Evolutionary conservation across 2,888 invertebrate genomes (phyloP).

Genomic region (Marasmarcha lunaedactyla): DNA sequence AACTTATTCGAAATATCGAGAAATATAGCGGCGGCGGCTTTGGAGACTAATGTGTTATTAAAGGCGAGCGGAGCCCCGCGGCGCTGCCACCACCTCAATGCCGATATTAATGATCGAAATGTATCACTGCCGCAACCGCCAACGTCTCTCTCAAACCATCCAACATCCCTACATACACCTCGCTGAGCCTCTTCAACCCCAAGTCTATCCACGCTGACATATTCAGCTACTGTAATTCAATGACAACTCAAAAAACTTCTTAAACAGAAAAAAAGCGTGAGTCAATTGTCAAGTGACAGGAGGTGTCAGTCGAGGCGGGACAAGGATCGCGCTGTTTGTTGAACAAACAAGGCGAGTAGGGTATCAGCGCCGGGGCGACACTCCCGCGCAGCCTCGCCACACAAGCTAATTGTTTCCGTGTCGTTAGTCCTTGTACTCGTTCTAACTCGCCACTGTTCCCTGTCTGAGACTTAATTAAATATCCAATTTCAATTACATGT

Average conservation of each 20-base stretch:
- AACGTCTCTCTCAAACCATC: constrained; percentile 27
- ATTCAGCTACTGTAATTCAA: neutral
- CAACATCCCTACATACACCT: no score
- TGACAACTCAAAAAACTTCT: no score
- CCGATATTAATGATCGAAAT: constrained; percentile 52
- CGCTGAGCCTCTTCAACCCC: constrained; percentile 6
- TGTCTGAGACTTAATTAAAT: no score
- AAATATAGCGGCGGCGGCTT: constrained; percentile 57
- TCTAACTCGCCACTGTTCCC: no score
- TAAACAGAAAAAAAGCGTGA: constrained; percentile 2
- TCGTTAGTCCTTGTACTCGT: no score
- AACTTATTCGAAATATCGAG: constrained; percentile 39
- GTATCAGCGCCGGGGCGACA: neutral
- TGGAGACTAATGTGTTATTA: constrained; percentile 59
- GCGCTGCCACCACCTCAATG: constrained; percentile 54
- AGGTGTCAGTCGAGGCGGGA: constrained; percentile 19
- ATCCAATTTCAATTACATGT: no score
- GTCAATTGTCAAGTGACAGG: constrained; percentile 21
- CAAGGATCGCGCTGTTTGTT: constrained; percentile 39
- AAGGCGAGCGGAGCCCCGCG: constrained; percentile 38
- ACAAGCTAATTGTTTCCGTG: no score
- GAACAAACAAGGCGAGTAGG: constrained; percentile 39
- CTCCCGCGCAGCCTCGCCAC: no score
- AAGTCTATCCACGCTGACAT: neutral
- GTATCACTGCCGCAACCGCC: constrained; percentile 37